These are phyloP conservation scores for Cantharis rustica DNA, from an alignment of 2,888 invertebrate species.

Conservation along the genomic window DNA sequence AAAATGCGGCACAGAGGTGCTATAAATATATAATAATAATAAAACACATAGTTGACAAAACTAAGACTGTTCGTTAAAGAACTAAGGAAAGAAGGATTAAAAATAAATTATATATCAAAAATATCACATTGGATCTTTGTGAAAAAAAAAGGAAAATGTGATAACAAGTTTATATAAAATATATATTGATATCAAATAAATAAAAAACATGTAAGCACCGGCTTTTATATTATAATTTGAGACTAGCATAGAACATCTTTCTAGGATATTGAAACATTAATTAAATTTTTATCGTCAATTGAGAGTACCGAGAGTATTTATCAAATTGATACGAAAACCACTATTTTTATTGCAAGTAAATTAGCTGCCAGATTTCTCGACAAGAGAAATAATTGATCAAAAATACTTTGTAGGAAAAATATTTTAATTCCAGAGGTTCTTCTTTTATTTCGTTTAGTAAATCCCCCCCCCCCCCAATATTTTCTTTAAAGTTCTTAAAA, in stretches of 20 bases:
- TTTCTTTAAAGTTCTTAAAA: too few relatives aligned
- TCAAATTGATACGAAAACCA: too few relatives aligned
- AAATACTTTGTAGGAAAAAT: too few relatives aligned
- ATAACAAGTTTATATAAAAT: conserved; percentile 19
- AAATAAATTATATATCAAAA: conserved; percentile 35
- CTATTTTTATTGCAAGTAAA: too few relatives aligned
- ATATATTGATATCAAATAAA: conserved; percentile 23
- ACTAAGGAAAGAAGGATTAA: conserved; percentile 41
- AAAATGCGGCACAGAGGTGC: conserved; percentile 18
- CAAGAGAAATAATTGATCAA: too few relatives aligned
- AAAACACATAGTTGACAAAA: conserved; percentile 26
- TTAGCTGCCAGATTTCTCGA: too few relatives aligned
- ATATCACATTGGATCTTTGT: conserved; percentile 36
- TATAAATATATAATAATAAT: conserved; percentile 20
- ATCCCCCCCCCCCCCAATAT: too few relatives aligned
- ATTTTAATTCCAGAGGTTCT: too few relatives aligned
- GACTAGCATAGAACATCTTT: conserved; percentile 45
- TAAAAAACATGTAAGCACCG: conserved; percentile 37
- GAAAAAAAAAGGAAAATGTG: conserved; percentile 13
- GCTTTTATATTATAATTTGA: conserved; percentile 40
- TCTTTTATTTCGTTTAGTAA: too few relatives aligned
- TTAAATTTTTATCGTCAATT: neutral
- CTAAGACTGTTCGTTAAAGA: conserved; percentile 3
- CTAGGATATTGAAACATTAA: conserved; percentile 14
- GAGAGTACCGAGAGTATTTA: too few relatives aligned